Evolutionary conservation across 1,140 invertebrate species (phyloP).

Genomic region (Sesamia nonagrioides): DNA sequence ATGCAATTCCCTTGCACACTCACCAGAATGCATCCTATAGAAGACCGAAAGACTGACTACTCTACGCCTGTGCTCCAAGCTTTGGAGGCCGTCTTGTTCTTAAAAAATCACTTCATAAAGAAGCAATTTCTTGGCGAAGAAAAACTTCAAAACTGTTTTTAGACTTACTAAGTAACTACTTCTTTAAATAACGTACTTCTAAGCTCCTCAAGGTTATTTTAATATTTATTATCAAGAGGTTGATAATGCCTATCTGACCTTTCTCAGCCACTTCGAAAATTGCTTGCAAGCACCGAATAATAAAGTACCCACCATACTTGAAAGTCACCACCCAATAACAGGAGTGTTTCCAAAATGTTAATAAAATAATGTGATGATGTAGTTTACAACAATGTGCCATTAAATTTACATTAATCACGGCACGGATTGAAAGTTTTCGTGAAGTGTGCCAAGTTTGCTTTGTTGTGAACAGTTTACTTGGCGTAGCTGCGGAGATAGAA

Average conservation of each 20-base stretch:
- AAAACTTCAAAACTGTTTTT: too few species aligned
- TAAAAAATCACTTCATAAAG: too few species aligned
- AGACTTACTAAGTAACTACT: too few species aligned
- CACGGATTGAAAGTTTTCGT: conserved; percentile 45
- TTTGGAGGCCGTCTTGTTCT: too few species aligned
- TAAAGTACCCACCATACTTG: background rate
- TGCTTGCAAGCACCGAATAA: background rate
- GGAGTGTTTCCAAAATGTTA: conserved; percentile 13
- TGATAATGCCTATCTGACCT: background rate
- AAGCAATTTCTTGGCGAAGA: too few species aligned
- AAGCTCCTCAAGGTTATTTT: too few species aligned
- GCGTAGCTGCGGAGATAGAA: conserved; percentile 1
- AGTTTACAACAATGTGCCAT: conserved; percentile 51
- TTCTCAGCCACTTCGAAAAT: conserved; percentile 4
- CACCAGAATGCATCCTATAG: too few species aligned
- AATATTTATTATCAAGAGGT: too few species aligned
- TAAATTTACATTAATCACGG: conserved; percentile 58
- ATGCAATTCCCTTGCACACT: too few species aligned
- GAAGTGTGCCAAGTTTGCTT: conserved; percentile 46
- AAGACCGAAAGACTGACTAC: too few species aligned
- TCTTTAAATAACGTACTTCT: too few species aligned
- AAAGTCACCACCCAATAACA: conserved; percentile 29
- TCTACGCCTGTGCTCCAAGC: too few species aligned
- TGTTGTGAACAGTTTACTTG: conserved; percentile 33
- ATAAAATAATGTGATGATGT: conserved; percentile 47